Evolutionary conservation across 2,888 invertebrate genomes (phyloP).

Genomic region (Rotaria socialis): DNA sequence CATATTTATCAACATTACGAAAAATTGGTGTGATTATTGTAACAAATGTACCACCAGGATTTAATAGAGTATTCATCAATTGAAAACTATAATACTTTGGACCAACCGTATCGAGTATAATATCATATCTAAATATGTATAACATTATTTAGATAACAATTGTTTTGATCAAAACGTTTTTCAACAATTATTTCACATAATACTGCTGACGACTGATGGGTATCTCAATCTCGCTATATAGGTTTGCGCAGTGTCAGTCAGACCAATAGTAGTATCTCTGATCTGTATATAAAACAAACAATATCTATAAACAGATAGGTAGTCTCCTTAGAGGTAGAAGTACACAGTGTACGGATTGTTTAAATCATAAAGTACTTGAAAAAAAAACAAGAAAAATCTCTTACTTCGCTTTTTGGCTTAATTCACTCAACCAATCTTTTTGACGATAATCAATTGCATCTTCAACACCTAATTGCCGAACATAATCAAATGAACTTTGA

Average conservation of each 20-base stretch:
- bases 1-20: slow-evolving; percentile 29
- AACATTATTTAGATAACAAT: no score
- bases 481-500: neutral
- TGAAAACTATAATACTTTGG: neutral
- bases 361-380: no score
- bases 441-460: neutral
- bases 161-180: no score
- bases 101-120: neutral
- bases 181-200: no score
- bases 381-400: neutral
- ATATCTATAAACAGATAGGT: no score
- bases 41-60: neutral
- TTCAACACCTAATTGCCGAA: neutral
- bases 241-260: no score
- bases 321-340: no score
- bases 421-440: neutral
- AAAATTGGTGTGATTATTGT: neutral
- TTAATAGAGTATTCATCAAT: neutral
- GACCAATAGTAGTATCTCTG: no score
- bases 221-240: no score
- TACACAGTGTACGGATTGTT: no score
- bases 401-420: slow-evolving; percentile 32
- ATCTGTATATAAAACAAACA: no score
- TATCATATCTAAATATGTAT: neutral
- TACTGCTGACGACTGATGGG: no score